Evolutionary conservation across 2,797 vertebrate genomes (phyloP).

Genomic region (Fringilla coelebs): DNA sequence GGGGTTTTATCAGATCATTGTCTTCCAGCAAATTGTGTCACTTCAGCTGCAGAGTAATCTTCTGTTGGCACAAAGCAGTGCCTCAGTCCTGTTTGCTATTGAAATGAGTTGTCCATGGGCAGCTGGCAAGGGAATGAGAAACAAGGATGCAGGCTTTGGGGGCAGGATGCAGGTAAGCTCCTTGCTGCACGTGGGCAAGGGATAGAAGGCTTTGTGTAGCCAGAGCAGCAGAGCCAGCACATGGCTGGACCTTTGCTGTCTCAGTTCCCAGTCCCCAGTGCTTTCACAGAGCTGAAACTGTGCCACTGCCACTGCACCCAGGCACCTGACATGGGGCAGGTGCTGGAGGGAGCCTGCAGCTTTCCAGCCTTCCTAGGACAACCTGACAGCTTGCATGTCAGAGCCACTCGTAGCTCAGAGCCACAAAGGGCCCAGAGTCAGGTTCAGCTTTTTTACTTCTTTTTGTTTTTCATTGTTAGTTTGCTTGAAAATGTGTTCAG

Average conservation of each 20-base stretch:
- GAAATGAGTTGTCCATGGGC: background rate
- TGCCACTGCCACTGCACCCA: fast-evolving
- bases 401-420: background rate
- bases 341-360: background rate
- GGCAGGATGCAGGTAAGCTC: background rate
- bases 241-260: background rate
- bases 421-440: background rate
- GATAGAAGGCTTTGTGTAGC: background rate
- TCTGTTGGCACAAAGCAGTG: background rate
- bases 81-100: background rate
- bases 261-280: background rate
- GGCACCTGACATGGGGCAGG: background rate
- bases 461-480: background rate
- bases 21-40: background rate
- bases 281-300: background rate
- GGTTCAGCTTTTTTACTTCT: background rate
- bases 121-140: background rate
- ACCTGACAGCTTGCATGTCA: fast-evolving
- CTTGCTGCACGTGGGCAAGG: background rate
- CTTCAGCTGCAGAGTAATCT: constrained; percentile 8
- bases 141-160: background rate
- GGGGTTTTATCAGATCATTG: background rate
- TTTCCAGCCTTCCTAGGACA: background rate
- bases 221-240: background rate
- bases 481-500: background rate